Evolutionary conservation across 2,888 invertebrate genomes (phyloP), one percentile per base, ranked within the genome.

Genomic region (Andrena hattorfiana): DNA sequence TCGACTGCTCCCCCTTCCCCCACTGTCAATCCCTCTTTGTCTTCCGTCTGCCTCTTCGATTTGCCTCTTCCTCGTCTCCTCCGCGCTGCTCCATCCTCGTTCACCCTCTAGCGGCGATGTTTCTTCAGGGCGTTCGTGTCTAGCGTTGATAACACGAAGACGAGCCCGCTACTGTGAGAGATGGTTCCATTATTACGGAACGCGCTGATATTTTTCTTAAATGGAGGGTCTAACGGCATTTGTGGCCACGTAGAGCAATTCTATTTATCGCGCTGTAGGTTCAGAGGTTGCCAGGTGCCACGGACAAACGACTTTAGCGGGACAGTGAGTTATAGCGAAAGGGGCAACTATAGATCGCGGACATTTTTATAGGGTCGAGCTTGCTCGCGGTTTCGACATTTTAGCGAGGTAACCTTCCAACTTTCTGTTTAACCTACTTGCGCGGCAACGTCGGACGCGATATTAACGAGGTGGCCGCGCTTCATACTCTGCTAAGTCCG

Each of bases 401-500:
- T 66, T 51, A 35, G 7, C 42, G 42, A 10, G 7, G 23, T 51
- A 59, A 71, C 49, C 72, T 72, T 77, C 69, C 49, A 69, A 79
- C 63, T 79, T 79, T 68, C 63, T 63, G 42, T 64, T 49, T 76
- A 79, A 79, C 60, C 69, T 60, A 79, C 60, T 71, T 64, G 26
- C 49, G 8, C 16, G 20, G 10, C 8, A 48, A 32, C 68, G 60
- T 60, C 26, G n/a, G 23, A 32, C 35, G 23, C 2, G 20, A 10
- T 10, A 10, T 67, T 60, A 59, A 13, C 32, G 62, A 8, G 30
- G 20, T 5, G 7, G 32, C 42, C 4, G 16, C 20, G 8, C 23
- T 23, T 4, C 1, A 3, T 8, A 20, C 5, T 13, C 2, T 26
- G 48, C 2, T 30, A 23, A 20, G 2, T 23, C 20, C 60, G 32